phyloP scores from a whole-genome alignment of 2,797 vertebrate genomes.

The Anableps anableps region DNA sequence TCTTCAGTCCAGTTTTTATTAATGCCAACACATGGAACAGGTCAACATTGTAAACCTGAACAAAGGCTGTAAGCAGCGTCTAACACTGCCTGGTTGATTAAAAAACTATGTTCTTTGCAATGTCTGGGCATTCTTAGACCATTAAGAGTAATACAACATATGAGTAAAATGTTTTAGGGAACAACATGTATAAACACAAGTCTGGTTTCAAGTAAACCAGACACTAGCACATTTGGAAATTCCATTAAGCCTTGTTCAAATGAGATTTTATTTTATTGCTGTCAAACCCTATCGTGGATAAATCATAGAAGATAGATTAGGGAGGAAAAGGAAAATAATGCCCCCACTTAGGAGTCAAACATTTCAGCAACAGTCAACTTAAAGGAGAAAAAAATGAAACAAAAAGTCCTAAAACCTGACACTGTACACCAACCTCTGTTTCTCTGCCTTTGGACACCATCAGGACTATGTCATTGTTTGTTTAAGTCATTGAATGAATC shows the following conservation, averaged over 20 bases:
- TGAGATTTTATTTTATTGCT: slow-evolving; percentile 35
- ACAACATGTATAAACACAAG: background rate
- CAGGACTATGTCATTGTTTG: slow-evolving; percentile 70
- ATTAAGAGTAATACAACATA: background rate
- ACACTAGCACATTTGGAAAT: slow-evolving; percentile 1
- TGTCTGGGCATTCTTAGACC: background rate
- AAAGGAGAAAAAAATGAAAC: slow-evolving; percentile 58
- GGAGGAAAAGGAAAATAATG: slow-evolving; percentile 3
- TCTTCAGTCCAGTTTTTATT: background rate
- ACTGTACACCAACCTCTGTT: slow-evolving; percentile 73
- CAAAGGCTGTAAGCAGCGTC: slow-evolving; percentile 2
- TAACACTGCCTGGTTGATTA: slow-evolving; percentile 1
- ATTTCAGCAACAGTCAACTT: slow-evolving; percentile 50
- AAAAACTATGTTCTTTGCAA: background rate
- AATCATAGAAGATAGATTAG: slow-evolving; percentile 41
- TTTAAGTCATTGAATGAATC: slow-evolving; percentile 75
- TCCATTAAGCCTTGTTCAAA: background rate
- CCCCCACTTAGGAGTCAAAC: slow-evolving; percentile 49
- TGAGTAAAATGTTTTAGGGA: background rate
- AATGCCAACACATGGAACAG: background rate
- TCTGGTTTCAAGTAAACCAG: background rate
- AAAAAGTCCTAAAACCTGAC: slow-evolving; percentile 56
- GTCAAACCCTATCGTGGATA: slow-evolving; percentile 57
- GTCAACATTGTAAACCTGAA: slow-evolving; percentile 5
- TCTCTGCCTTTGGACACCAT: slow-evolving; percentile 61